Base-by-base conservation (phyloP, 2,113 vertebrate species). In the Sarotherodon lohbergeri region DNA sequence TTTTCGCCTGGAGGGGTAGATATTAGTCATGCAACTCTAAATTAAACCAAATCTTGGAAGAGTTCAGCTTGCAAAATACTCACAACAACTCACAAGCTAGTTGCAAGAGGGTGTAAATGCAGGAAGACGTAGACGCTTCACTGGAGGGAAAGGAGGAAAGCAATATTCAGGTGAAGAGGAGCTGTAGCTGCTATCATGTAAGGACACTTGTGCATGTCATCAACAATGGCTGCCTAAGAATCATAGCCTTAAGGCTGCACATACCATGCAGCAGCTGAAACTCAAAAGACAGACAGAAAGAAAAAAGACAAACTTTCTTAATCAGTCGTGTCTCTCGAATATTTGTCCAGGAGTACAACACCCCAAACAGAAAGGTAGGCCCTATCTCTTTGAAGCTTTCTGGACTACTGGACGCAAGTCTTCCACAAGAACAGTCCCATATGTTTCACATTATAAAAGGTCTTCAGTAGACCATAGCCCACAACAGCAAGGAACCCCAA, bases 381-480 rank as follows among this genome's bases (percentile, higher is more conserved):
- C 13, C 16, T 16, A 13, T 41, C 86, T 63, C 36, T 90, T 85
- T 61, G 57, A 24, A 80, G 50, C 73, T 82, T 66, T 50, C 16
- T 6, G 61, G 55, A 82, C 85, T 36, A 27, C 54, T 41, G 29
- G 63, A 76, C 55, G 50, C 80, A 81, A 81, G 54, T 76, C 41
- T 27, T 63, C 86, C 80, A 86, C 27, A 85, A 85, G 63, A 90
- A 86, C 73, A 85, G 61, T 83, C 81, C 88, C 93, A 94, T 94
- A 85, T 96, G 94, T 90, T 95, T 94, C 91, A 87, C 91, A 96
- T 95, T 94, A 94, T 48, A 90, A 90, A 8, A 89, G 85, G 81
- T 91, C 90, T 86, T 86, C 66, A 80, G 90, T 24, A 41, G 76
- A 83, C 80, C 43, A 86, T 27, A 89, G 76, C 83, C 81, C 85